Conservation (phyloP, 2,888 invertebrate species). For the Entomobrya proxima region DNA sequence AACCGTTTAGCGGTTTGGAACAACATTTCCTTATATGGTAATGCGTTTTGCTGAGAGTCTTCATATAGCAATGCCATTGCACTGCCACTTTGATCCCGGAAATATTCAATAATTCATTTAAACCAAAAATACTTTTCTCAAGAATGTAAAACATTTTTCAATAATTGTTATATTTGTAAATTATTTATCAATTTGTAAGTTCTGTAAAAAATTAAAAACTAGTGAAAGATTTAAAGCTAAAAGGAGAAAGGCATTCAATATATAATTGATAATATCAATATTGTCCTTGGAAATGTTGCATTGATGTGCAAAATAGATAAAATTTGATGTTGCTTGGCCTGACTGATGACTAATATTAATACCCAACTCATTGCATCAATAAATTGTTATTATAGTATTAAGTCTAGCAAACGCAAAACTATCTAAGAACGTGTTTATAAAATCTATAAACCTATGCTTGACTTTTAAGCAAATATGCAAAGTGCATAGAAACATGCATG, state of each 20-base stretch:
- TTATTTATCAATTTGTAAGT: too few relatives aligned
- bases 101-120: too few relatives aligned
- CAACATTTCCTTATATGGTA: constrained; percentile 57
- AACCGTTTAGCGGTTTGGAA: too few relatives aligned
- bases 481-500: too few relatives aligned
- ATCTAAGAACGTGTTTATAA: not conserved
- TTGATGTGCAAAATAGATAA: constrained; percentile 38
- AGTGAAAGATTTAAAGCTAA: not conserved
- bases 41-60: constrained; percentile 2
- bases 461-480: too few relatives aligned
- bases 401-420: not conserved
- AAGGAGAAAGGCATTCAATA: too few relatives aligned
- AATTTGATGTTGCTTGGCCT: constrained; percentile 1
- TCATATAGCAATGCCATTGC: not conserved
- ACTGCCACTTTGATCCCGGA: not conserved
- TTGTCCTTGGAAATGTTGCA: constrained; percentile 7
- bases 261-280: not conserved
- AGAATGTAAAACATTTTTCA: too few relatives aligned
- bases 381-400: not conserved
- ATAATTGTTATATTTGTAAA: too few relatives aligned
- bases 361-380: not conserved
- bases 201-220: not conserved
- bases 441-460: too few relatives aligned
- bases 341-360: constrained; percentile 43
- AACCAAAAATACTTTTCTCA: too few relatives aligned